Percentiles rank a stretch among this genome's conserved stretches.
Evolutionary conservation across 2,113 vertebrate species (phyloP).

Genomic region (Damaliscus lunatus): DNA sequence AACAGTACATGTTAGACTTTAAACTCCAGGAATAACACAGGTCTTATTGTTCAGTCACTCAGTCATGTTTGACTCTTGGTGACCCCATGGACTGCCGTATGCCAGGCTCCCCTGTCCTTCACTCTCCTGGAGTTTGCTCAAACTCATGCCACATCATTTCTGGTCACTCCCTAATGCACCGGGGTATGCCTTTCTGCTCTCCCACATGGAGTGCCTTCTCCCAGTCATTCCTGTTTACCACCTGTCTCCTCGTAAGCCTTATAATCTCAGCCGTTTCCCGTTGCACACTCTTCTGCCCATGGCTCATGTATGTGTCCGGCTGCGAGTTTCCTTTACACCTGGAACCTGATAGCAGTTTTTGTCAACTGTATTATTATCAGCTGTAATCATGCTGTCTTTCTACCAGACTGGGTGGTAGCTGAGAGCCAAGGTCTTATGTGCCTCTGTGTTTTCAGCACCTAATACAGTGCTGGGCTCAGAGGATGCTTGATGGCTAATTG

Average conservation of each 20-base stretch:
- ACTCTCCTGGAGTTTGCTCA: neutral
- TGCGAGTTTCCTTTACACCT: neutral
- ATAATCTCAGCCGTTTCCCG: accelerated
- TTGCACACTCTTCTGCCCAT: neutral
- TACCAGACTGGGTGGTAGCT: too few relatives aligned
- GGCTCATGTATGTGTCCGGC: accelerated
- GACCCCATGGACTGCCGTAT: neutral
- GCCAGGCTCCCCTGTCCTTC: neutral
- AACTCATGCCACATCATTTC: accelerated
- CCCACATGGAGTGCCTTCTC: accelerated
- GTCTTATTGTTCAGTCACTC: neutral
- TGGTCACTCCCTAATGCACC: accelerated
- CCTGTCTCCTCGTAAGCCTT: neutral
- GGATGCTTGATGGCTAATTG: neutral
- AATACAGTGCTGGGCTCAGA: neutral
- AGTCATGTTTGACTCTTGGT: neutral
- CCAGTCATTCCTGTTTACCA: too few relatives aligned
- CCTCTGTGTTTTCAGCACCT: neutral
- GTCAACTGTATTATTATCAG: neutral
- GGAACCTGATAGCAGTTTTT: neutral
- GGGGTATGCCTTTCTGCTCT: accelerated
- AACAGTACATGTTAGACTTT: neutral
- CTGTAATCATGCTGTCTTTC: neutral
- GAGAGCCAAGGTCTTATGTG: neutral
- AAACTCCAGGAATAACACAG: neutral